Evolutionary conservation across 2,113 vertebrate genomes (phyloP), one percentile per base, ranked within the genome.

Genomic region (Cottus gobio): DNA sequence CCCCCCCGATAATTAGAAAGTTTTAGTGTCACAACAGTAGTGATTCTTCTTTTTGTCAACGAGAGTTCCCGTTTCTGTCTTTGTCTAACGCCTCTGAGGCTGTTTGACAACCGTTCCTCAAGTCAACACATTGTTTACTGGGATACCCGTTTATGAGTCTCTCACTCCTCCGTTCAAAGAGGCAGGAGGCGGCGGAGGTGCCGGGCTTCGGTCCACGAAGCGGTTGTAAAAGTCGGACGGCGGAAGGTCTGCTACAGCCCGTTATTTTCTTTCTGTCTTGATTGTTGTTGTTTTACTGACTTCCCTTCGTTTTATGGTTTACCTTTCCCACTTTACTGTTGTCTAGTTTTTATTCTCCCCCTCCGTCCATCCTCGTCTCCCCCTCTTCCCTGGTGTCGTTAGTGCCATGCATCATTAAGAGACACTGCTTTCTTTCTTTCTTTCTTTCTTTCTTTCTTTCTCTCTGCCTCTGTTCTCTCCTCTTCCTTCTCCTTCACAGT

Each of bases 381-480:
- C 65, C 1, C 64, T 66, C 70, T 69, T 62, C 72, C 37, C 48
- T 3, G 46, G 39, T 71, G 71, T 85, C 52, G 65, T 85, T 77
- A 65, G 69, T 75, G 84, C 75, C 63, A 75, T 71, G 79, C 80
- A 79, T 92, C 87, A 87, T 90, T 88, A 85, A 87, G 78, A 74
- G 72, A 71, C 65, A 71, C 65, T 58, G 31, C 68, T 84, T 78
- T 84, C 82, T 82, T 39, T 73, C 44, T 42, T 64, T 58, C 46
- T 56, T 37, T 57, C 44, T 20, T 31, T 39, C 68, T 56, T 39
- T 61, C 42, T 37, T 26, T 18, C 46, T 81, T 64, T 10, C 9
- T 63, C 68, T 20, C 61, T 75, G 68, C 72, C 30, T 80, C 67
- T 85, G 46, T 39, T 74, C 70, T 86, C 56, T 61, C 8, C n/a